These are phyloP conservation scores for Caiman crocodilus DNA, from an alignment of 2,797 vertebrate genomes.

Conservation along the genomic window DNA sequence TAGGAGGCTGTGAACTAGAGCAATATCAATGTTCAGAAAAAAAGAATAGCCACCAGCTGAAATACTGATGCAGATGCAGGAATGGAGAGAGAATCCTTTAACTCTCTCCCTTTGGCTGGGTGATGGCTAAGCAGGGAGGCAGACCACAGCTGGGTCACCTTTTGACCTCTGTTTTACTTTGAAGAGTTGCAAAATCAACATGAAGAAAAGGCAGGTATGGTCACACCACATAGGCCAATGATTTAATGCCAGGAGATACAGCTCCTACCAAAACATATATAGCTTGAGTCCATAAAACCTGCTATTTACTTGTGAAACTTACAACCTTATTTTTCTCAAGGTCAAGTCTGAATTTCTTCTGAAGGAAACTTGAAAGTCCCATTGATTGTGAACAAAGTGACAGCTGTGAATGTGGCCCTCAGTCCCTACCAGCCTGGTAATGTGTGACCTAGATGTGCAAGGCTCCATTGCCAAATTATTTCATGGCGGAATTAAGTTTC, in stretches of 20 bases:
- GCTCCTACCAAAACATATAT: not conserved
- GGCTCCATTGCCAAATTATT: not conserved
- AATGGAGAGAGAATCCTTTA: not conserved
- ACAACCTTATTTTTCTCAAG: not conserved
- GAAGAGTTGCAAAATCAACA: not conserved
- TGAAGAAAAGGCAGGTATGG: fast-evolving
- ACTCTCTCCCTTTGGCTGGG: not conserved
- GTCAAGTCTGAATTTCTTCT: not conserved
- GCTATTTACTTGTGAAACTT: not conserved
- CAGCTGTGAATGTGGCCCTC: too few relatives aligned
- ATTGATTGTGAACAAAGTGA: too few relatives aligned
- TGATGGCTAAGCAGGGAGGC: fast-evolving
- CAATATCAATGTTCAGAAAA: not conserved
- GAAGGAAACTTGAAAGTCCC: not conserved
- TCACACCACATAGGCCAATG: fast-evolving
- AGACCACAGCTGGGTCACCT: not conserved
- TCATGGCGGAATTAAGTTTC: not conserved
- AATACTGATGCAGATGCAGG: not conserved
- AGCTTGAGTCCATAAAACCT: not conserved
- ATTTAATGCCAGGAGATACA: not conserved
- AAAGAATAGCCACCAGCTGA: fast-evolving
- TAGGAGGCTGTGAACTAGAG: not conserved
- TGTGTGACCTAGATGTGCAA: fast-evolving
- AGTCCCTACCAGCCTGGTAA: not conserved
- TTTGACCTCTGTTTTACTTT: not conserved